Conservation (phyloP, 2,797 vertebrate genomes). For the Otolemur crassicaudatus region DNA sequence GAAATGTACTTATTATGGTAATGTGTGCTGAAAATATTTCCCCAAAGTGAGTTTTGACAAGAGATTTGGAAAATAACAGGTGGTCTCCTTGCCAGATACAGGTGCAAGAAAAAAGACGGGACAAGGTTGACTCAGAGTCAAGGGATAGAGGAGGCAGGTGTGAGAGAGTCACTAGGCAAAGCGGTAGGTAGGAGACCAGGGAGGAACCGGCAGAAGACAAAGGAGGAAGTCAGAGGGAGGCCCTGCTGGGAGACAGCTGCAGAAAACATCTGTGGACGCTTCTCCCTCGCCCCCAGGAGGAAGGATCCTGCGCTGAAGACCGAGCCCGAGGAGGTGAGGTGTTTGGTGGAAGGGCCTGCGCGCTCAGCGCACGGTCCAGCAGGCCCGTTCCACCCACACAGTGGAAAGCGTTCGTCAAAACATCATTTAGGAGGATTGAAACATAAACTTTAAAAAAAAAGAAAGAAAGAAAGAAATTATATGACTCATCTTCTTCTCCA, state of each 20-base stretch:
- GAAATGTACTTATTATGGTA: not conserved
- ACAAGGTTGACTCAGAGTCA: constrained; percentile 15
- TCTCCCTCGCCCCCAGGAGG: constrained; percentile 54
- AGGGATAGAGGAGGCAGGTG: not conserved
- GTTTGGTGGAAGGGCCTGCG: constrained; percentile 10
- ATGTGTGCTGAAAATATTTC: not conserved
- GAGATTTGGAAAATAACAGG: constrained; percentile 19
- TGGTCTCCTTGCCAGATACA: not conserved
- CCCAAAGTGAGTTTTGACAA: constrained; percentile 21
- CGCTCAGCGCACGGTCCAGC: constrained; percentile 21
- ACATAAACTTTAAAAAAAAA: not conserved
- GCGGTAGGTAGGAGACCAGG: not conserved
- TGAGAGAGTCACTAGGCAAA: not conserved
- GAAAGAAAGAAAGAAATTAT: not conserved
- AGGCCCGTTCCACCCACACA: constrained; percentile 16
- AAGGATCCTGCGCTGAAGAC: not conserved
- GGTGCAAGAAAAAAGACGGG: not conserved
- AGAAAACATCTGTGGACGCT: constrained; percentile 73
- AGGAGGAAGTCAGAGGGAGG: not conserved
- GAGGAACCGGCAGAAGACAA: not conserved
- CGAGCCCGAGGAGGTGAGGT: constrained; percentile 14
- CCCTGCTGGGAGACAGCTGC: constrained; percentile 65
- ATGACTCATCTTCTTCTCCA: constrained; percentile 57
- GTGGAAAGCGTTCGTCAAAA: constrained; percentile 48
- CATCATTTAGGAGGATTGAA: constrained; percentile 64